Conservation (phyloP, 2,888 invertebrate species). For the Serripes groenlandicus region DNA sequence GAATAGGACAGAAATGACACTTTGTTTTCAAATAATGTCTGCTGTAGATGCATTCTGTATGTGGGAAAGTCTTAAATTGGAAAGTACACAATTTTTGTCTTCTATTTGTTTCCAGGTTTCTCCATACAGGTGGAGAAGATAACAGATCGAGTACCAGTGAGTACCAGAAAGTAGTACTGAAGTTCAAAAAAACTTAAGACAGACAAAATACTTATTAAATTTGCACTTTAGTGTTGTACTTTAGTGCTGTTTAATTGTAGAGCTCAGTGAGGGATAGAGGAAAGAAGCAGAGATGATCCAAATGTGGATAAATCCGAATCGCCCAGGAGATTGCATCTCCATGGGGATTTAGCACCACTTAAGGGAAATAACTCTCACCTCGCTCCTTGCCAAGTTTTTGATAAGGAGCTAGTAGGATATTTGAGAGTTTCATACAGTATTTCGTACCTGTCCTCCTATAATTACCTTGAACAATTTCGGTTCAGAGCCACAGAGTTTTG, state of each 20-base stretch:
- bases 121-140: conserved; percentile 12
- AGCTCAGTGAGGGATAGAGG: conserved; percentile 16
- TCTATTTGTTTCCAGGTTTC: conserved; percentile 11
- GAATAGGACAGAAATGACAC: no score
- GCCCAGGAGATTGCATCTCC: conserved; percentile 38
- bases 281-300: conserved; percentile 16
- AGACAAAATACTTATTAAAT: background rate
- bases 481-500: conserved; percentile 3
- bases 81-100: no score
- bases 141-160: no score
- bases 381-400: conserved; percentile 68
- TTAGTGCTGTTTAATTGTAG: background rate
- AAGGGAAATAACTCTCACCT: conserved; percentile 66
- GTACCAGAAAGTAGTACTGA: background rate
- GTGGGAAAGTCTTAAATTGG: no score
- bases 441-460: conserved; percentile 11
- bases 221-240: background rate
- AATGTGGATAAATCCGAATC: conserved; percentile 4
- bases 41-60: no score
- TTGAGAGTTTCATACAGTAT: conserved; percentile 46
- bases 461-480: conserved; percentile 13
- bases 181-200: background rate
- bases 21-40: no score
- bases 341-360: conserved; percentile 36
- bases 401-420: conserved; percentile 57